A percentile compares a stretch with the other conserved stretches of the same genome.
Conservation (phyloP, 1,140 invertebrate species). For the Popillia japonica region DNA sequence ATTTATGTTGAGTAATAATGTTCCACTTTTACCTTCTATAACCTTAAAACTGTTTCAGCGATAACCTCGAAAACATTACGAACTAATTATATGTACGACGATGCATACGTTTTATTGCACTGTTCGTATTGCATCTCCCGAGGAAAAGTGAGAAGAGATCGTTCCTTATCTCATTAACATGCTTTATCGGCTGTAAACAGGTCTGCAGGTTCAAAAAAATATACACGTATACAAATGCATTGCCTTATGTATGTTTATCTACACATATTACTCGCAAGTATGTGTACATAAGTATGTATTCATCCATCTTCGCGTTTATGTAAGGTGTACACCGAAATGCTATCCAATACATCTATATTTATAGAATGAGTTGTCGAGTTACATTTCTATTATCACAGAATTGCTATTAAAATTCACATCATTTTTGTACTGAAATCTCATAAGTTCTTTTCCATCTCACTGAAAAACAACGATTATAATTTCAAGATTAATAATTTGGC, state of each 20-base stretch:
- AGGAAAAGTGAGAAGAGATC: background rate
- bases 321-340: too few relatives aligned
- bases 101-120: background rate
- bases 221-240: background rate
- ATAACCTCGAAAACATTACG: conserved; percentile 33
- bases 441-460: too few relatives aligned
- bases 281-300: background rate
- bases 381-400: too few relatives aligned
- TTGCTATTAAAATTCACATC: too few relatives aligned
- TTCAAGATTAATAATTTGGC: too few relatives aligned
- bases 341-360: too few relatives aligned
- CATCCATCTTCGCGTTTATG: background rate
- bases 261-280: background rate
- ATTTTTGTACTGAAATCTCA: too few relatives aligned
- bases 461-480: too few relatives aligned
- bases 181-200: conserved; percentile 31
- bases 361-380: too few relatives aligned
- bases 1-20: conserved; percentile 34
- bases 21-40: conserved; percentile 33
- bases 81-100: conserved; percentile 20
- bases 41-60: conserved; percentile 29
- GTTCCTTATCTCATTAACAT: conserved; percentile 18
- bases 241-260: background rate
- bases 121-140: conserved; percentile 3
- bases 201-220: conserved; percentile 33